Percentiles rank a stretch among this genome's conserved stretches.
phyloP scores from a whole-genome alignment of 2,113 vertebrate species.

The Tetrax tetrax region DNA sequence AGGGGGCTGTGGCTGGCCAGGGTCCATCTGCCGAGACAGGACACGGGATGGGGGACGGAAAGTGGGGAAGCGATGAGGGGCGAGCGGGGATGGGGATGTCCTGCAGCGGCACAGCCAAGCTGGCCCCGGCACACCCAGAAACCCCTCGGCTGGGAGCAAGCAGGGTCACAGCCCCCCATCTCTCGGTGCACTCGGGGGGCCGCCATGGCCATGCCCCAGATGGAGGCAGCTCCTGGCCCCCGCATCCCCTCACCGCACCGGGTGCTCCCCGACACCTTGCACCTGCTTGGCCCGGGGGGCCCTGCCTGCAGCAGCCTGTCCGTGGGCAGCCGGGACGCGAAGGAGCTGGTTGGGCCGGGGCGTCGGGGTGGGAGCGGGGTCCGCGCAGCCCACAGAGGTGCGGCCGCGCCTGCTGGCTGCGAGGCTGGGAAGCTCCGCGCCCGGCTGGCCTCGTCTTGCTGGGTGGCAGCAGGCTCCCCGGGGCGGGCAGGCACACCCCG shows the following conservation, averaged over 20 bases:
- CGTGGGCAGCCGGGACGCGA: not conserved
- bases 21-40: not conserved
- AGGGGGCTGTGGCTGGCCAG: not conserved
- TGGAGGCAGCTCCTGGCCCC: not conserved
- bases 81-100: not conserved
- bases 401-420: constrained; percentile 10
- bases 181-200: too few relatives aligned
- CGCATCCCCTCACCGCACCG: fast-evolving
- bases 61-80: not conserved
- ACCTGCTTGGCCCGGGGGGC: constrained; percentile 33
- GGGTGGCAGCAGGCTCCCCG: constrained; percentile 53
- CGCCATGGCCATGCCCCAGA: fast-evolving
- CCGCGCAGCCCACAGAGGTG: constrained; percentile 30
- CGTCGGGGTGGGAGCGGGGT: constrained; percentile 3
- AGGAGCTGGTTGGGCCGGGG: constrained; percentile 43
- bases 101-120: not conserved
- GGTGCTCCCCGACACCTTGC: not conserved
- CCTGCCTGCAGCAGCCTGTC: constrained; percentile 58
- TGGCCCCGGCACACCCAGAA: not conserved
- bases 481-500: constrained; percentile 34
- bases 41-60: not conserved
- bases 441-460: constrained; percentile 28
- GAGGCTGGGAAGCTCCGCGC: not conserved
- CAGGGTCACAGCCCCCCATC: not conserved
- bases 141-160: fast-evolving